Conservation (phyloP, 2,797 vertebrate genomes). For the Hemibagrus guttatus region DNA sequence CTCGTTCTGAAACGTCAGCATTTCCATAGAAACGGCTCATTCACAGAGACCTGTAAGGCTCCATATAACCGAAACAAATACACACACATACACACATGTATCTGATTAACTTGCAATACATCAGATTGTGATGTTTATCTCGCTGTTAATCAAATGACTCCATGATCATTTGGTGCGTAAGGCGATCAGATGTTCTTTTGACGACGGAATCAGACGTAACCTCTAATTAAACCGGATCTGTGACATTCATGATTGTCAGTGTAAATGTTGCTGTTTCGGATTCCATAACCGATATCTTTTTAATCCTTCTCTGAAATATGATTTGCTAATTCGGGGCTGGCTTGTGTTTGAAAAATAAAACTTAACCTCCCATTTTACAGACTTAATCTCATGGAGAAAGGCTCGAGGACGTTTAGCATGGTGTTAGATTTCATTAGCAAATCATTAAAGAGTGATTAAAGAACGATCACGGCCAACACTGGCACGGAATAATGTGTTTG, state of each 20-base stretch:
- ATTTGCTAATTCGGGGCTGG: background rate
- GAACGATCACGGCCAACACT: background rate
- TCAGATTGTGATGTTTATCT: background rate
- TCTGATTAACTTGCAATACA: background rate
- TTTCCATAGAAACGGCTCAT: background rate
- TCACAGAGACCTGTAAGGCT: background rate
- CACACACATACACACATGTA: too few relatives aligned
- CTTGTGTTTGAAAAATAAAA: background rate
- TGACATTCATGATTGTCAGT: background rate
- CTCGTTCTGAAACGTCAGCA: background rate
- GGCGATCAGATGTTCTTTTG: constrained; percentile 40
- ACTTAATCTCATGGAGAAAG: background rate
- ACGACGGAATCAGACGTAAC: constrained; percentile 32
- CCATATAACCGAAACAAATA: too few relatives aligned
- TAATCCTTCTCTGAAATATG: constrained; percentile 14
- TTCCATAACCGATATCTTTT: background rate
- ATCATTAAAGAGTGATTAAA: constrained; percentile 31
- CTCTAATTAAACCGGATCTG: constrained; percentile 29
- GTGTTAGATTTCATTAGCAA: constrained; percentile 35
- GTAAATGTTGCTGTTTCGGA: background rate
- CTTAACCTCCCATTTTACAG: constrained; percentile 30
- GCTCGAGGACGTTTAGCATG: constrained; percentile 1
- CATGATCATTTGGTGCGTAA: background rate
- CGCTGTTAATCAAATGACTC: constrained; percentile 1
- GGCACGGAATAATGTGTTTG: constrained; percentile 28